phyloP scores from a whole-genome alignment of 2,797 vertebrate species.

The Lagodon rhomboides region DNA sequence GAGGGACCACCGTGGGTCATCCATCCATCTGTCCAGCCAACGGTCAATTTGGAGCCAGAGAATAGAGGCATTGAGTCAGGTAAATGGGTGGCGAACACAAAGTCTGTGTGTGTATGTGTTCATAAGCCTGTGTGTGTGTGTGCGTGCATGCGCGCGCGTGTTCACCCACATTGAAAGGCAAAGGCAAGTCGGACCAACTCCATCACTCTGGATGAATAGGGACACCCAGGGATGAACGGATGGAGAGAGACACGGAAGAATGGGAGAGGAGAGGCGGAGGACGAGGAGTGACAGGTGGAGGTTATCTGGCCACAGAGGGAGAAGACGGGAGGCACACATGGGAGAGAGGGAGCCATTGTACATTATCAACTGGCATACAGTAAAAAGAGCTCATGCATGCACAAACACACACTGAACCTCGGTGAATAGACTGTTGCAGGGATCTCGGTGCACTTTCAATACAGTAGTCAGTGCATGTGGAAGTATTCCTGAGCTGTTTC shows the following conservation, averaged over 20 bases:
- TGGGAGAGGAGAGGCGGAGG: conserved; percentile 66
- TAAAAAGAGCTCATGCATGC: conserved; percentile 44
- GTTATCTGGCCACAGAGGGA: conserved; percentile 71
- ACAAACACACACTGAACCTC: conserved; percentile 50
- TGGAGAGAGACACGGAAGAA: conserved; percentile 70
- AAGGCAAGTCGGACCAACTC: conserved; percentile 68
- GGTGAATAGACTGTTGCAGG: conserved; percentile 39
- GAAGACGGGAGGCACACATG: conserved; percentile 35
- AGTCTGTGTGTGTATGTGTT: conserved; percentile 49
- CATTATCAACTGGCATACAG: conserved; percentile 65
- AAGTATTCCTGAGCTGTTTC: conserved; percentile 31
- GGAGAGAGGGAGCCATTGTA: conserved; percentile 60
- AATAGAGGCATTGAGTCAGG: conserved; percentile 83
- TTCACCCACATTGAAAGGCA: conserved; percentile 68
- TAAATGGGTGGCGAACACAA: conserved; percentile 78
- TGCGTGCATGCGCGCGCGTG: neutral
- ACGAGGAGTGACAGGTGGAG: conserved; percentile 75
- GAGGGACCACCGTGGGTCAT: conserved; percentile 71
- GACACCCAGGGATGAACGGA: conserved; percentile 68
- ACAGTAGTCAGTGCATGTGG: conserved; percentile 8
- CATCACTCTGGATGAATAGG: conserved; percentile 77
- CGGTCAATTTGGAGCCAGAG: conserved; percentile 78
- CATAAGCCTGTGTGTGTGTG: conserved; percentile 14
- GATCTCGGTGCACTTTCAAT: conserved; percentile 34
- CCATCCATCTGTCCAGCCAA: conserved; percentile 79